Evolutionary conservation across 2,113 vertebrate genomes (phyloP), one percentile per base, ranked within the genome.

Genomic region (Oceanodroma tethys): DNA sequence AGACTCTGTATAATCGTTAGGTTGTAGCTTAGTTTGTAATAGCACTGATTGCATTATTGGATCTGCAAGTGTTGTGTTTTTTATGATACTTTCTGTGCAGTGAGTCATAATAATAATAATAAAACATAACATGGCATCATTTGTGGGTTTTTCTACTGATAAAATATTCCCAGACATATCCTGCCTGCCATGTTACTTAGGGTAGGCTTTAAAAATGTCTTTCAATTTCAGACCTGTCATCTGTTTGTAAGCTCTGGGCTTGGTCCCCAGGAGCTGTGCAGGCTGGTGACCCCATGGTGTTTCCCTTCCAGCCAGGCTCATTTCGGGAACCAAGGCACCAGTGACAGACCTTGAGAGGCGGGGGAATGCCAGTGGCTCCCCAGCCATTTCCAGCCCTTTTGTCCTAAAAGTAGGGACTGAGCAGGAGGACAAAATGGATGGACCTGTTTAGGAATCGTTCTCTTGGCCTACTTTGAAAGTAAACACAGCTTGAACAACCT

Each of bases 11-110:
- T 68, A 65, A 68, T 55, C 36, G 15, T 76, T 76, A 68, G 36
- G 17, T 73, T 86, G 67, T 53, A 65, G 50, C 30, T 86, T 72
- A 83, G 66, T 70, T 92, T 90, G 45, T 58, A 88, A 45, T 66
- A 73, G 50, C 20, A 66, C 22, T 76, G 70, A 70, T 72, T 48
- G 30, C 5, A 2, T 74, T 93, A 62, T 30, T 88, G 11, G 20
- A 66, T 80, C 62, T 88, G 10, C 32, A 52, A 52, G 36, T 82
- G 27, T 43, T 95, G 45, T 79, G 38, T 7, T 40, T 76, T 81
- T 94, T 60, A 34, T 60, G 43, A 26, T 75, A 56, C 85, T 94
- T 95, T 75, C 48, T 66, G 36, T 66, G 30, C 58, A 48, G 25
- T 90, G 53, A 72, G 70, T 88, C 83, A 81, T 81, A 55, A 65